A percentile compares a stretch with the other conserved stretches of the same genome.
Evolutionary conservation across 2,113 vertebrate species (phyloP).

Genomic region (Ceuthmochares aereus): DNA sequence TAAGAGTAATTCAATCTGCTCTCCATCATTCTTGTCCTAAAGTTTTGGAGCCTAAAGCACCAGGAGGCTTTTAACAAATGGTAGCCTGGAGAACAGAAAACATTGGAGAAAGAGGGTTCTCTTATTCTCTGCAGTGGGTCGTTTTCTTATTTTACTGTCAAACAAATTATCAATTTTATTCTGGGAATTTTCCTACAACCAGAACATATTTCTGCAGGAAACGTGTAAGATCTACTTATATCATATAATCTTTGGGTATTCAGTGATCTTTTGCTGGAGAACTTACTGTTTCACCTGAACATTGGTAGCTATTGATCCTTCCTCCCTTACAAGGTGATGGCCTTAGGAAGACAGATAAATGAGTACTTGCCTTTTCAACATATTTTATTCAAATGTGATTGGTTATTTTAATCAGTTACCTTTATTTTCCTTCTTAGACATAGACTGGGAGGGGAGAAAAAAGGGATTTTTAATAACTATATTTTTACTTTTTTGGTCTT

Average conservation of each 20-base stretch:
- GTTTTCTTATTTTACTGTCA: not conserved
- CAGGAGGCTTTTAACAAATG: not conserved
- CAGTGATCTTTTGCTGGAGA: not conserved
- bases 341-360: not conserved
- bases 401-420: not conserved
- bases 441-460: not conserved
- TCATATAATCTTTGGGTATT: not conserved
- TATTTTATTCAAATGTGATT: not conserved
- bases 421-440: not conserved
- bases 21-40: not conserved
- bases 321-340: not conserved
- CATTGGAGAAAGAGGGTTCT: rapidly evolving
- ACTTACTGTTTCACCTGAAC: not conserved
- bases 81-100: not conserved
- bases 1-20: not conserved
- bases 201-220: not conserved
- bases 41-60: not conserved
- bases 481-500: not conserved
- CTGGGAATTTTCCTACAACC: not conserved
- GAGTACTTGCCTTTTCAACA: not conserved
- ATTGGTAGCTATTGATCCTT: not conserved
- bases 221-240: not conserved
- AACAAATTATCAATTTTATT: not conserved
- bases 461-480: not conserved
- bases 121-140: not conserved